phyloP scores from a whole-genome alignment of 2,888 invertebrate species.

The Penaeus monodon region DNA sequence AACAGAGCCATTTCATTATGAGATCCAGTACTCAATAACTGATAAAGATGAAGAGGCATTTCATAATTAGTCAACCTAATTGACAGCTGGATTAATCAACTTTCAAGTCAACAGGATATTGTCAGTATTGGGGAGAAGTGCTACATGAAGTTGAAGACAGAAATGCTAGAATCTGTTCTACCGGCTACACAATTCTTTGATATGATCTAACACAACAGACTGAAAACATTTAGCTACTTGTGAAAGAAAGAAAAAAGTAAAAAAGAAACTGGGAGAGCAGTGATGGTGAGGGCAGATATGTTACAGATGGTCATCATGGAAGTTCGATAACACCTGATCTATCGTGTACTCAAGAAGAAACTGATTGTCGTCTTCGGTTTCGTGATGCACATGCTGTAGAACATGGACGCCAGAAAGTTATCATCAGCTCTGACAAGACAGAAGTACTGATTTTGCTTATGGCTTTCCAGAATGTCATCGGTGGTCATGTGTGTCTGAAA shows the following conservation, averaged over 20 bases:
- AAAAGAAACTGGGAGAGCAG: neutral
- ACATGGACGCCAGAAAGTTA: conserved; percentile 13
- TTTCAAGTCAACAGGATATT: neutral
- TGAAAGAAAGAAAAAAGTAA: neutral
- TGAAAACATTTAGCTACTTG: neutral
- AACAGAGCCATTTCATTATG: neutral
- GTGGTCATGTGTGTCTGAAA: conserved; percentile 6
- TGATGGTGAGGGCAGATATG: neutral
- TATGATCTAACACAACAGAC: neutral
- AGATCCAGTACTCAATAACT: neutral
- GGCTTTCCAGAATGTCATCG: conserved; percentile 24
- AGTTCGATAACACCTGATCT: conserved; percentile 19
- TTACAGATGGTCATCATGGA: neutral
- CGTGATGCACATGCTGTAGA: too few relatives aligned
- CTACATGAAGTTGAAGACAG: too few relatives aligned
- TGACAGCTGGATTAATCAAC: neutral
- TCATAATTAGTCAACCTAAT: neutral
- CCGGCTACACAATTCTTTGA: neutral
- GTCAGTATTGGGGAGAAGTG: too few relatives aligned
- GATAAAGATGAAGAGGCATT: neutral
- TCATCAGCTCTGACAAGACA: conserved; percentile 15
- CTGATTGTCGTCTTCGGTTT: conserved; percentile 16
- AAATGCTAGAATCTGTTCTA: too few relatives aligned
- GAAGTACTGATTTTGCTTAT: conserved; percentile 17
- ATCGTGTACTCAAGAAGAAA: conserved; percentile 19